Conservation (phyloP, 2,113 vertebrate species). For the Lepisosteus oculatus region DNA sequence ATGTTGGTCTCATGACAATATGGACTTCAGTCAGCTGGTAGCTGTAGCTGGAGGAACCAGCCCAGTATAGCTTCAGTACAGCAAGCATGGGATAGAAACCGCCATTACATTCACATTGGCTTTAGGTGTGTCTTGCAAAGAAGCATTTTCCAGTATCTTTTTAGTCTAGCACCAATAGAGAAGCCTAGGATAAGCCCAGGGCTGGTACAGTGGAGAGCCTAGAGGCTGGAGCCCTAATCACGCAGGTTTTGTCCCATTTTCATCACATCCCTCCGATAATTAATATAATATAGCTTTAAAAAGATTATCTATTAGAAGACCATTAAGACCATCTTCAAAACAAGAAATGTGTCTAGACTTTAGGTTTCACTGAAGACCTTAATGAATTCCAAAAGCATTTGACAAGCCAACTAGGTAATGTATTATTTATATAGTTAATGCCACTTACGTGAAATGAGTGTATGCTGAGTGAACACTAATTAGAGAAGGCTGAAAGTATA, state of each 20-base stretch:
- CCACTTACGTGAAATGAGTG: constrained; percentile 14
- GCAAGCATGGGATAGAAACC: too few species aligned
- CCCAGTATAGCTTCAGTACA: too few species aligned
- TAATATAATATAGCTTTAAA: neutral
- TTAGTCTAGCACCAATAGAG: too few species aligned
- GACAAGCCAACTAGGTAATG: constrained; percentile 11
- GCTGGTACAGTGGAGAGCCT: too few species aligned
- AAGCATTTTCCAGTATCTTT: too few species aligned
- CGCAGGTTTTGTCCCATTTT: neutral
- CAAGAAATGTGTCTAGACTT: neutral
- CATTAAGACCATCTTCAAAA: neutral
- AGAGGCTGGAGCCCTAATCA: too few species aligned
- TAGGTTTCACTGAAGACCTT: neutral
- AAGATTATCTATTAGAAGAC: neutral
- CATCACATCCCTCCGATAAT: neutral
- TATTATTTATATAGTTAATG: constrained; percentile 29
- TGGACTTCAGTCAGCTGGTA: too few species aligned
- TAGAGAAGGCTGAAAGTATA: constrained; percentile 10
- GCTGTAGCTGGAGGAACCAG: too few species aligned
- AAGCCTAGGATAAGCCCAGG: too few species aligned
- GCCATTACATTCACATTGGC: too few species aligned
- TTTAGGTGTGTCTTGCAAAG: too few species aligned
- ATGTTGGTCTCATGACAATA: too few species aligned
- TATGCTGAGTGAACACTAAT: constrained; percentile 18
- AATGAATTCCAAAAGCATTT: neutral